phyloP scores from a whole-genome alignment of 1,140 invertebrate genomes.

The Portunus trituberculatus region DNA sequence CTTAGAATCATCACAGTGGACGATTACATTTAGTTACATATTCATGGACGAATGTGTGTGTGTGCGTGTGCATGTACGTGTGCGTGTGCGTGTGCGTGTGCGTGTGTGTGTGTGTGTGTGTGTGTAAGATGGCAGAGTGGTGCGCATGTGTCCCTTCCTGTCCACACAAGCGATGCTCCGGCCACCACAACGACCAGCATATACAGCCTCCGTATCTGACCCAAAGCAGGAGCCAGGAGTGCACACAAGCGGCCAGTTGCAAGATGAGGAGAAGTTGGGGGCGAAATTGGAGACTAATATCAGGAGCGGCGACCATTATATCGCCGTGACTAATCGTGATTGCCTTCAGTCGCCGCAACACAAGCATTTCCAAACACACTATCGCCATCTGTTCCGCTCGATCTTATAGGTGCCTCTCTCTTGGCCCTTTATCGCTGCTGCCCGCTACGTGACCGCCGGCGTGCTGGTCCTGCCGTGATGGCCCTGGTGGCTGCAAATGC shows the following conservation, averaged over 20 bases:
- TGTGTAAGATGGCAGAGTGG: not conserved
- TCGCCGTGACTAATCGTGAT: conserved; percentile 43
- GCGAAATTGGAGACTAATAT: not conserved
- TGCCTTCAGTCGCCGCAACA: conserved; percentile 45
- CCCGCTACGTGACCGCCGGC: not conserved
- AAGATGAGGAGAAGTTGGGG: not conserved
- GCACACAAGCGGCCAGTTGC: not conserved
- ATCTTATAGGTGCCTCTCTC: not conserved
- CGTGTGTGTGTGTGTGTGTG: not conserved
- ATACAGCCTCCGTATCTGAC: not conserved
- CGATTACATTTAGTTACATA: too few species aligned
- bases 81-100: not conserved
- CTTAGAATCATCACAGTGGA: too few species aligned
- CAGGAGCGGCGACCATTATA: conserved; percentile 36
- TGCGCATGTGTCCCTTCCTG: not conserved
- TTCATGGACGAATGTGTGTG: too few species aligned
- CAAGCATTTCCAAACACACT: conserved; percentile 55
- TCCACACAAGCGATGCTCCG: not conserved
- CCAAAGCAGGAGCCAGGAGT: not conserved
- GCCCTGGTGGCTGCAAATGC: not conserved
- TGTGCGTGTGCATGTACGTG: not conserved
- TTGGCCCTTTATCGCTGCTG: conserved; percentile 5
- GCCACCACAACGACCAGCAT: not conserved
- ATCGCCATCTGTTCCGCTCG: conserved; percentile 41
- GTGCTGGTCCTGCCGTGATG: not conserved